Conservation (phyloP, 2,888 invertebrate species). For the Chymomyza procnemis region DNA sequence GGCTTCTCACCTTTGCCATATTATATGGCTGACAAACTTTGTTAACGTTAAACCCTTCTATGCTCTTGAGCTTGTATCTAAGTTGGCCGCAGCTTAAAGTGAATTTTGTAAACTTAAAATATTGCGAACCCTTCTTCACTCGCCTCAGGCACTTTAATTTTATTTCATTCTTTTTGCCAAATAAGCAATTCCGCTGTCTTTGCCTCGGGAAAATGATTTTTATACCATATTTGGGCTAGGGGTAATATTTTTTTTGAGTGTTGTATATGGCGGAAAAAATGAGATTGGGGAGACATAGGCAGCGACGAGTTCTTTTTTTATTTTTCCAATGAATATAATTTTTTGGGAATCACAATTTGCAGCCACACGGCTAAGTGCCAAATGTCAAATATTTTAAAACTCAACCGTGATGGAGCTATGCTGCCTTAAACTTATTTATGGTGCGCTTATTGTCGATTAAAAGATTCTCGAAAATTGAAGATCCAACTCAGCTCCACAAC, state of each 20-base stretch:
- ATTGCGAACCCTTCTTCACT: background rate
- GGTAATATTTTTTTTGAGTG: background rate
- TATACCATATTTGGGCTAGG: background rate
- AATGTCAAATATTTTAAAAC: no score
- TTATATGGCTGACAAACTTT: slow-evolving; percentile 4
- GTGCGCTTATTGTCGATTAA: no score
- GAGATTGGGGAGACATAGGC: background rate
- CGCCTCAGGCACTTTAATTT: background rate
- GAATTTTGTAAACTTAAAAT: background rate
- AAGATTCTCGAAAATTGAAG: no score
- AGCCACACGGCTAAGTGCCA: no score
- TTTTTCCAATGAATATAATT: no score
- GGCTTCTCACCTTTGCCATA: background rate
- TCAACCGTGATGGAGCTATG: no score
- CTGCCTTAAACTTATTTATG: no score
- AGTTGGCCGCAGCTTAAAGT: background rate
- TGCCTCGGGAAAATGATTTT: slow-evolving; percentile 31
- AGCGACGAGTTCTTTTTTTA: no score
- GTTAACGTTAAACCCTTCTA: slow-evolving; percentile 6
- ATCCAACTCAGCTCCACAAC: no score
- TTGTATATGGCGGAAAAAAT: background rate
- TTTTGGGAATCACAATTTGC: no score
- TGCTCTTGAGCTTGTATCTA: slow-evolving; percentile 10
- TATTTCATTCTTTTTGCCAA: slow-evolving; percentile 13
- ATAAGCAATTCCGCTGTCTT: slow-evolving; percentile 59